Evolutionary conservation across 2,888 invertebrate genomes (phyloP).

Genomic region (Dyspetes luteomarginatus): DNA sequence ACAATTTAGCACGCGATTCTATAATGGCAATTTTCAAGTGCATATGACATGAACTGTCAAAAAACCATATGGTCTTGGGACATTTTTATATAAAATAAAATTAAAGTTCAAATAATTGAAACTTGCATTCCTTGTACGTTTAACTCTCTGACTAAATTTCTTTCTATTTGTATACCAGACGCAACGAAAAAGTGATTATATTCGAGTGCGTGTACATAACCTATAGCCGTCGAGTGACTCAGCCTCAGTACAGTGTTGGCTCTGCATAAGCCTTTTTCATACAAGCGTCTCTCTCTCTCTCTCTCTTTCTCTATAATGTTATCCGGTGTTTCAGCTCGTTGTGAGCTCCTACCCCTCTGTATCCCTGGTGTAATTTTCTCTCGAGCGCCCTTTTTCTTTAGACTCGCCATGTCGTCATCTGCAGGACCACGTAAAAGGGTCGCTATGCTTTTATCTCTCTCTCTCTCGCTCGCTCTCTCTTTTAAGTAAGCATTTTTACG

Average conservation of each 20-base stretch:
- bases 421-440: conserved; percentile 42
- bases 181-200: conserved; percentile 11
- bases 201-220: conserved; percentile 23
- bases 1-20: too few relatives aligned
- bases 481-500: conserved; percentile 30
- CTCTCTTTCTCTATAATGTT: background rate
- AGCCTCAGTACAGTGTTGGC: conserved; percentile 15
- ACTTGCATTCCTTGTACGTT: background rate
- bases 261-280: conserved; percentile 37
- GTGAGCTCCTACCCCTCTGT: background rate
- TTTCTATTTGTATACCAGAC: conserved; percentile 5
- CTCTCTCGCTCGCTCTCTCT: conserved; percentile 40
- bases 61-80: too few relatives aligned
- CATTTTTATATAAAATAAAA: too few relatives aligned
- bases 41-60: too few relatives aligned
- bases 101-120: too few relatives aligned
- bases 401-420: conserved; percentile 52
- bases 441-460: conserved; percentile 24
- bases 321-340: background rate
- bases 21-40: too few relatives aligned
- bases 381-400: conserved; percentile 31
- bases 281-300: conserved; percentile 8
- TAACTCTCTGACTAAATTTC: background rate
- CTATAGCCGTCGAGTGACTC: conserved; percentile 44
- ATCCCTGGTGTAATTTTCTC: conserved; percentile 17